Percentiles rank a stretch among this genome's conserved stretches.
phyloP scores from a whole-genome alignment of 2,888 invertebrate genomes.

The Chymomyza fuscimana region DNA sequence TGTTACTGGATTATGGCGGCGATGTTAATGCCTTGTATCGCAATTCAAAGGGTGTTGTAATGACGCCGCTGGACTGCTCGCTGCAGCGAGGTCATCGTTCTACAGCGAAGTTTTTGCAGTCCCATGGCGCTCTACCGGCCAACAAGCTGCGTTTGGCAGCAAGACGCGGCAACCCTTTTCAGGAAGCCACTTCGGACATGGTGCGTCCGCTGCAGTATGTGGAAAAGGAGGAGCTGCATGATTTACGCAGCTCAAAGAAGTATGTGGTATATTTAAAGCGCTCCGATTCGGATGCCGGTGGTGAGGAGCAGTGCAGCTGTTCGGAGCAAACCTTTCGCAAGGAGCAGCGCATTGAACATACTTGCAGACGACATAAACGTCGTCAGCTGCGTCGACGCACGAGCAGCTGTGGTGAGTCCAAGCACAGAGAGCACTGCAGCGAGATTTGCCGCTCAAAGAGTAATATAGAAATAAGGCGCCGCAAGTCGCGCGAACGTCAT shows the following conservation, averaged over 20 bases:
- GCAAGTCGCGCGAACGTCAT: conserved; percentile 71
- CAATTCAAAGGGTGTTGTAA: conserved; percentile 89
- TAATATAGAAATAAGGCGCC: conserved; percentile 77
- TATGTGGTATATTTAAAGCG: conserved; percentile 76
- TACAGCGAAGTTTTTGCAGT: conserved; percentile 94
- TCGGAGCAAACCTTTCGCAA: conserved; percentile 74
- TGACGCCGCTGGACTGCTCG: conserved; percentile 96
- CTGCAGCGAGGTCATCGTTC: conserved; percentile 91
- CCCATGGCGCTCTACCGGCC: conserved; percentile 93
- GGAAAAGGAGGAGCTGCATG: conserved; percentile 78
- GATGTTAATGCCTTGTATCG: conserved; percentile 91
- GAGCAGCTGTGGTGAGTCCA: conserved; percentile 78
- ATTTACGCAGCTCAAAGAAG: conserved; percentile 75
- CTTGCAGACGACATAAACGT: conserved; percentile 73
- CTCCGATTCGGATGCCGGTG: conserved; percentile 73
- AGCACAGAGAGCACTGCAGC: conserved; percentile 65
- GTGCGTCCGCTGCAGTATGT: conserved; percentile 78
- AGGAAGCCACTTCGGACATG: conserved; percentile 70
- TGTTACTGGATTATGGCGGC: conserved; percentile 90
- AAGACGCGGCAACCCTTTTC: conserved; percentile 77
- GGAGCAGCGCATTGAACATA: conserved; percentile 73
- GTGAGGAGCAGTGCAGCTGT: conserved; percentile 67
- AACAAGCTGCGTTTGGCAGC: conserved; percentile 82
- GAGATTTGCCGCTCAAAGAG: conserved; percentile 80
- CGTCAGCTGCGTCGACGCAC: conserved; percentile 76